A percentile compares a stretch with the other conserved stretches of the same genome.
Evolutionary conservation across 2,888 invertebrate species (phyloP).

Genomic region (Noctua fimbriata): DNA sequence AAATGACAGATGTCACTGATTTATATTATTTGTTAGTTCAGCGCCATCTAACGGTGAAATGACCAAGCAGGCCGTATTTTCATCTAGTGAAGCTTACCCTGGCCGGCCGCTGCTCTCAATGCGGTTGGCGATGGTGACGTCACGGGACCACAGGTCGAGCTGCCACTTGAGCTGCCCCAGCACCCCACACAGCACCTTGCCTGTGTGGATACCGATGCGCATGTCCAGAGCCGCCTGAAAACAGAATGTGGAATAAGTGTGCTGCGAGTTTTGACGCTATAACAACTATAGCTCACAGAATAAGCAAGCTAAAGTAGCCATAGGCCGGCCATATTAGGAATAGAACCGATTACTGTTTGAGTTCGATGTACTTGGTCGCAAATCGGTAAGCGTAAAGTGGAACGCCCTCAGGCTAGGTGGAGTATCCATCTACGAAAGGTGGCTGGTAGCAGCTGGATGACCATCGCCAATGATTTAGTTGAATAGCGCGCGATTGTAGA

Average conservation of each 20-base stretch:
- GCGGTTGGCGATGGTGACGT: constrained; percentile 98
- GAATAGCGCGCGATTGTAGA: not conserved
- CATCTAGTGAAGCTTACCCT: constrained; percentile 91
- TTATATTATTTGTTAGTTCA: not conserved
- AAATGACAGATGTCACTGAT: not conserved
- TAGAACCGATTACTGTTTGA: not conserved
- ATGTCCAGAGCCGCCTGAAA: constrained; percentile 93
- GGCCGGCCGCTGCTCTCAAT: constrained; percentile 99
- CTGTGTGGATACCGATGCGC: constrained; percentile 99
- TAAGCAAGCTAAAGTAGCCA: not conserved
- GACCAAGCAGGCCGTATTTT: not conserved
- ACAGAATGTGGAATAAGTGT: not conserved
- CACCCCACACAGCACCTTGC: constrained; percentile 98
- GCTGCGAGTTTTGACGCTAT: not conserved
- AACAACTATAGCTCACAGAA: not conserved
- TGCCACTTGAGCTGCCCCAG: constrained; percentile 98
- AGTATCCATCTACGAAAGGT: too few relatives aligned
- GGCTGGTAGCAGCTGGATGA: not conserved
- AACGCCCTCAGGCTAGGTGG: not conserved
- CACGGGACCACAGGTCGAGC: constrained; percentile 98
- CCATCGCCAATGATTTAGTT: not conserved
- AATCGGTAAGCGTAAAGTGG: not conserved
- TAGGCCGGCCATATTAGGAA: not conserved
- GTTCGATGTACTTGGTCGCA: not conserved
- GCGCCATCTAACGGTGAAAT: not conserved